Conservation (phyloP, 2,888 invertebrate genomes). For the Nemoura dubitans region DNA sequence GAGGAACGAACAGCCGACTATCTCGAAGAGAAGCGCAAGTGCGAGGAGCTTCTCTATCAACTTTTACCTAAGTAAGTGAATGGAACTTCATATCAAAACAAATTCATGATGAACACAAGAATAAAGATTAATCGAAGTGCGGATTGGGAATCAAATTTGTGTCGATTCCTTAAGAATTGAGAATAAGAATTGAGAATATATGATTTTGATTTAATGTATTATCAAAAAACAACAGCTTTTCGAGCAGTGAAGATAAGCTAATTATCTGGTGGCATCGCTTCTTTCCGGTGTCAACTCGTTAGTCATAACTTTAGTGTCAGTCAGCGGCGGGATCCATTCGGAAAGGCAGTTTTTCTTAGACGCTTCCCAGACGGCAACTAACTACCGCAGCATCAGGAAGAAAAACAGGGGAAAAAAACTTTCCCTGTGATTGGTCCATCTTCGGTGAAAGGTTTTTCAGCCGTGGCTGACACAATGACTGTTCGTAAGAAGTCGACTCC, state of each 20-base stretch:
- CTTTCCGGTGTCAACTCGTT: neutral
- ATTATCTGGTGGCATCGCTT: neutral
- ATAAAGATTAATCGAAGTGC: too few species aligned
- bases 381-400: neutral
- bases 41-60: slow-evolving; percentile 95
- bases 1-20: slow-evolving; percentile 97
- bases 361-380: neutral
- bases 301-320: neutral
- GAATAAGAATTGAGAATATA: too few species aligned
- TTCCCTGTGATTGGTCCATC: neutral
- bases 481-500: neutral
- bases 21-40: slow-evolving; percentile 97
- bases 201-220: too few species aligned
- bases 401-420: neutral
- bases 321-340: neutral
- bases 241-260: too few species aligned
- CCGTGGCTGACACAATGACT: neutral
- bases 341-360: neutral
- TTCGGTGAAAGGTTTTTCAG: neutral
- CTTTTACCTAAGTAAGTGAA: slow-evolving; percentile 86
- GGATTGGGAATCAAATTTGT: too few species aligned
- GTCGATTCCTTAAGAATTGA: too few species aligned
- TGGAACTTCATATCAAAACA: neutral
- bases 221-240: too few species aligned
- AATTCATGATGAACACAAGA: too few species aligned